Percentiles rank a stretch among this genome's conserved stretches.
phyloP scores from a whole-genome alignment of 1,140 invertebrate genomes.

The Camponotus vicinus region DNA sequence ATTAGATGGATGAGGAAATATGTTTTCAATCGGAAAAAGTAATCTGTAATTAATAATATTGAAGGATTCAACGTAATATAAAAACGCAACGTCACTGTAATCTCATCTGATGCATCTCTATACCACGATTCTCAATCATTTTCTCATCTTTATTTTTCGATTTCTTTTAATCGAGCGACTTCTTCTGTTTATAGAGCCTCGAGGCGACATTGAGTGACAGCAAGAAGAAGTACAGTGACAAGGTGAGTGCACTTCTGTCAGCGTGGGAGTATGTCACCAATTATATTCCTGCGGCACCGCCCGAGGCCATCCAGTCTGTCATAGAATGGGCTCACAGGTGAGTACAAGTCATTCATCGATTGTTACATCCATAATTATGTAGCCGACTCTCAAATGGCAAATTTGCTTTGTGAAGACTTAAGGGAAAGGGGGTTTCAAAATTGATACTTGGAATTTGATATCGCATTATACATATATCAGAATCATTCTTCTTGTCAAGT shows the following conservation, averaged over 20 bases:
- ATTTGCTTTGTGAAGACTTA: conserved; percentile 5
- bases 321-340: conserved; percentile 87
- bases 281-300: conserved; percentile 85
- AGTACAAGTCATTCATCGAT: conserved; percentile 59
- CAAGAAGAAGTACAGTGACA: conserved; percentile 87
- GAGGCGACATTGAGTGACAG: conserved; percentile 86
- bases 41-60: background rate
- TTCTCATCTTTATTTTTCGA: background rate
- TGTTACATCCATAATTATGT: conserved; percentile 12
- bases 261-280: conserved; percentile 87
- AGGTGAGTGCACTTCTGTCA: conserved; percentile 87
- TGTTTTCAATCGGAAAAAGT: background rate
- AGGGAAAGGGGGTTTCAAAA: too few species aligned
- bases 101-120: background rate
- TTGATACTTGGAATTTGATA: too few species aligned
- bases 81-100: background rate
- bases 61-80: background rate
- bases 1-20: background rate
- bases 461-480: background rate
- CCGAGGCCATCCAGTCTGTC: conserved; percentile 85
- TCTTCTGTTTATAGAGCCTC: conserved; percentile 83
- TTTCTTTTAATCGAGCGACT: conserved; percentile 35
- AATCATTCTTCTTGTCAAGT: background rate
- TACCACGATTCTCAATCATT: background rate
- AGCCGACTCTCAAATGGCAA: background rate